Conservation (phyloP, 2,888 invertebrate species). For the Choristoneura rosaceana region DNA sequence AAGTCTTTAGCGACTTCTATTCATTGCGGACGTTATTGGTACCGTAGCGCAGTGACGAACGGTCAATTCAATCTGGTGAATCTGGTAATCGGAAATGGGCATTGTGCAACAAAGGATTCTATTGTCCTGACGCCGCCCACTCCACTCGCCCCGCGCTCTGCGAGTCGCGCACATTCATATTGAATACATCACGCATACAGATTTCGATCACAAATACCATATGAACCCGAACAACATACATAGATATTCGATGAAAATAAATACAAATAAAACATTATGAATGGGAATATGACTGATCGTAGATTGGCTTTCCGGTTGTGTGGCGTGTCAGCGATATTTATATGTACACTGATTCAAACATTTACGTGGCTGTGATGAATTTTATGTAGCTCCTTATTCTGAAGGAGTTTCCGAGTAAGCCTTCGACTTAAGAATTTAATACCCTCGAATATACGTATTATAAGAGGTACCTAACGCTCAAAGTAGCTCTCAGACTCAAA, state of each 20-base stretch:
- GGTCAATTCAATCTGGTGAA: constrained; percentile 73
- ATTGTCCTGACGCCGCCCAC: constrained; percentile 64
- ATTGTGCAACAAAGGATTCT: constrained; percentile 81
- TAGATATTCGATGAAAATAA: not conserved
- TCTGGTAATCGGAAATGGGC: constrained; percentile 85
- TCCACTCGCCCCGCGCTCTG: constrained; percentile 49
- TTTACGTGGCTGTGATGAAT: not conserved
- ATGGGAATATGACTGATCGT: not conserved
- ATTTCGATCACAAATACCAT: constrained; percentile 48
- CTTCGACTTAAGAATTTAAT: constrained; percentile 2
- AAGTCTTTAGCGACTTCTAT: constrained; percentile 43
- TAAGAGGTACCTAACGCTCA: constrained; percentile 6
- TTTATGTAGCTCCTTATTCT: constrained; percentile 3
- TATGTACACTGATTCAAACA: not conserved
- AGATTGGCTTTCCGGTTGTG: not conserved
- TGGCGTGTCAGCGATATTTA: not conserved
- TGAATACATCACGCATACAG: constrained; percentile 49
- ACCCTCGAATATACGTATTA: constrained; percentile 10
- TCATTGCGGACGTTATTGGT: constrained; percentile 65
- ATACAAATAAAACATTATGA: constrained; percentile 3
- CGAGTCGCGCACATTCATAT: constrained; percentile 67
- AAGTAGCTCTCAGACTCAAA: constrained; percentile 42
- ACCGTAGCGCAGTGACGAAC: constrained; percentile 72
- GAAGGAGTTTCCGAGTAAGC: not conserved
- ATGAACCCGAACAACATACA: constrained; percentile 16